These are phyloP conservation scores for Bedellia somnulentella DNA, from an alignment of 2,888 invertebrate species.

Conservation along the genomic window DNA sequence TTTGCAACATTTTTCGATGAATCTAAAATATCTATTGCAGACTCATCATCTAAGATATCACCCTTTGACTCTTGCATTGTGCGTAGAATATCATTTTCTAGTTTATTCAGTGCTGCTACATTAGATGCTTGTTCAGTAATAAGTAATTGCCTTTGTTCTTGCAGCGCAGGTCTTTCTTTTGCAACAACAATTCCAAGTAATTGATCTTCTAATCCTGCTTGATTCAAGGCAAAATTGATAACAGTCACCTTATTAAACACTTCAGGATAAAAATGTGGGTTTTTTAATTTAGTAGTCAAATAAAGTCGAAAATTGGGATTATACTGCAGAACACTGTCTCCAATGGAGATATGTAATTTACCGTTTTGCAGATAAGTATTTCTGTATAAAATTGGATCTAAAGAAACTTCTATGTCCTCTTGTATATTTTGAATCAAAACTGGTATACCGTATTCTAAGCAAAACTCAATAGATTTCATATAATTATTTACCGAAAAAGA, in stretches of 20 bases:
- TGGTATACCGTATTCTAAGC: constrained; percentile 76
- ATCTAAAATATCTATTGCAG: constrained; percentile 84
- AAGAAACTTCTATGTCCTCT: constrained; percentile 76
- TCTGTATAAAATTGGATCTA: constrained; percentile 76
- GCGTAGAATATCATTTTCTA: constrained; percentile 85
- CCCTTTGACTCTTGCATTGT: constrained; percentile 82
- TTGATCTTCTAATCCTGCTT: constrained; percentile 82
- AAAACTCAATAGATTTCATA: constrained; percentile 73
- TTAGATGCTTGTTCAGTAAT: constrained; percentile 81
- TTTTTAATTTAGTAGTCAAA: constrained; percentile 79
- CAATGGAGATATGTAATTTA: constrained; percentile 73
- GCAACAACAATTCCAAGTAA: constrained; percentile 82
- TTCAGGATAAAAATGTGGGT: constrained; percentile 85
- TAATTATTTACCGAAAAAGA: constrained; percentile 76
- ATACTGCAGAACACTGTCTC: constrained; percentile 78
- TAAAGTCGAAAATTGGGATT: constrained; percentile 75
- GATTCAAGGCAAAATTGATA: constrained; percentile 81
- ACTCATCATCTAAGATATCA: constrained; percentile 89
- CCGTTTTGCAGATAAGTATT: constrained; percentile 75
- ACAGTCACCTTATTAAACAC: constrained; percentile 81
- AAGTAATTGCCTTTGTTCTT: constrained; percentile 76
- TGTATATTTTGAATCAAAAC: constrained; percentile 75
- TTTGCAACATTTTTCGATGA: constrained; percentile 80
- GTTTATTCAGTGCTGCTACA: constrained; percentile 76
- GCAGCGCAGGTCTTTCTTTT: constrained; percentile 81